A percentile compares a stretch with the other conserved stretches of the same genome.
Conservation (phyloP, 2,113 vertebrate species). For the Lepisosteus osseus region DNA sequence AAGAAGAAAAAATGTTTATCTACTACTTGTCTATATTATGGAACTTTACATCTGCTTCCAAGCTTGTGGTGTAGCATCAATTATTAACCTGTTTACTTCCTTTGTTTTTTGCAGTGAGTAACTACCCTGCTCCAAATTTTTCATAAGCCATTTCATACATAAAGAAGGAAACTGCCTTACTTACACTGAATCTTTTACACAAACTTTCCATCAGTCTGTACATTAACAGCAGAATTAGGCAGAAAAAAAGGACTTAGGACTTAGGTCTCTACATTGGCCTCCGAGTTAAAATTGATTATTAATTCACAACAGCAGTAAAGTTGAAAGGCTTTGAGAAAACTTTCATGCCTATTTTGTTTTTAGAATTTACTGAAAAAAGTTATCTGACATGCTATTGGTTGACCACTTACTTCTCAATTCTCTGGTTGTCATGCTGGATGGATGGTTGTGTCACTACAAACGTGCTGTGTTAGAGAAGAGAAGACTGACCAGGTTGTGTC, state of each 20-base stretch:
- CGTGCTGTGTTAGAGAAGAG: no score
- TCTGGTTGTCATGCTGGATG: no score
- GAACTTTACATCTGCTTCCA: slow-evolving; percentile 12
- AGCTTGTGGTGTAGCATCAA: slow-evolving; percentile 7
- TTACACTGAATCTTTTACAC: not conserved
- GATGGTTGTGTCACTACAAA: no score
- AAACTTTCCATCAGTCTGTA: not conserved
- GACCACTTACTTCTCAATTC: no score
- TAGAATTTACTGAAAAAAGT: no score
- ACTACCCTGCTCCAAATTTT: not conserved
- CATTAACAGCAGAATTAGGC: not conserved
- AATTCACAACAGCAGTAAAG: no score
- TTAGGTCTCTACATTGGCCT: not conserved
- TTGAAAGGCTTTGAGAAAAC: no score
- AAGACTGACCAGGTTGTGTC: no score
- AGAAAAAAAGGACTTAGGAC: not conserved
- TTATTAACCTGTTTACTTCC: not conserved
- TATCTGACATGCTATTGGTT: no score
- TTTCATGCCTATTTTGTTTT: no score
- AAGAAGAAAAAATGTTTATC: not conserved
- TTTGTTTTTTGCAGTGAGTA: not conserved
- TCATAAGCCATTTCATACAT: slow-evolving; percentile 1
- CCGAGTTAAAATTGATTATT: not conserved
- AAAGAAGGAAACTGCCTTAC: not conserved
- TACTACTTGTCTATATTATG: not conserved